Percentiles rank a stretch among this genome's conserved stretches.
phyloP scores from a whole-genome alignment of 2,113 vertebrate species.

The Condylura cristata region DNA sequence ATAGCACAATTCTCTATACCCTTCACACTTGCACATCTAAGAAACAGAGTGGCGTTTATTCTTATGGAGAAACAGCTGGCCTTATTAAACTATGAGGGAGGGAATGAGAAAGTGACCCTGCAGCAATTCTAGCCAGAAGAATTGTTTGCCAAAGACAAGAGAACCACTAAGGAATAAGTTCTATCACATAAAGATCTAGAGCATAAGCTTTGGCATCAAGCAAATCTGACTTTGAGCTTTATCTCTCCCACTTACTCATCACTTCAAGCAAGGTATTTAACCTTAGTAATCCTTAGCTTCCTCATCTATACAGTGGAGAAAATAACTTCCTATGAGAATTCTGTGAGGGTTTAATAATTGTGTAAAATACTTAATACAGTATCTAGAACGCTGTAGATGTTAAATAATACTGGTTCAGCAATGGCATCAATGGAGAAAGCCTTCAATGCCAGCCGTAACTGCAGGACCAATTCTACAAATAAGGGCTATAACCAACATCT shows the following conservation, averaged over 20 bases:
- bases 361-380: neutral
- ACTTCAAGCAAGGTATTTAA: neutral
- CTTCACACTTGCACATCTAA: neutral
- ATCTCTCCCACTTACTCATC: neutral
- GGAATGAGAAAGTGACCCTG: neutral
- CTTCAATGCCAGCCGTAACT: neutral
- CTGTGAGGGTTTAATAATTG: neutral
- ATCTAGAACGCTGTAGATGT: neutral
- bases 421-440: neutral
- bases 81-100: neutral
- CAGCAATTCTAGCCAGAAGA: neutral
- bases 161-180: neutral
- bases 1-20: accelerated
- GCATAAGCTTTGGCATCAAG: neutral
- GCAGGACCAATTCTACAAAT: neutral
- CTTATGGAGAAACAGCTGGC: neutral
- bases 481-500: neutral
- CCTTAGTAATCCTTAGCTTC: neutral
- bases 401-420: neutral
- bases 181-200: neutral
- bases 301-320: neutral
- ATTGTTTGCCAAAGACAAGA: neutral
- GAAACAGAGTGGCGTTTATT: neutral
- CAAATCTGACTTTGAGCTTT: neutral
- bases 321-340: constrained; percentile 15